Percentiles rank a stretch among this genome's conserved stretches.
Conservation (phyloP, 2,888 invertebrate species). For the Apamea epomidion region DNA sequence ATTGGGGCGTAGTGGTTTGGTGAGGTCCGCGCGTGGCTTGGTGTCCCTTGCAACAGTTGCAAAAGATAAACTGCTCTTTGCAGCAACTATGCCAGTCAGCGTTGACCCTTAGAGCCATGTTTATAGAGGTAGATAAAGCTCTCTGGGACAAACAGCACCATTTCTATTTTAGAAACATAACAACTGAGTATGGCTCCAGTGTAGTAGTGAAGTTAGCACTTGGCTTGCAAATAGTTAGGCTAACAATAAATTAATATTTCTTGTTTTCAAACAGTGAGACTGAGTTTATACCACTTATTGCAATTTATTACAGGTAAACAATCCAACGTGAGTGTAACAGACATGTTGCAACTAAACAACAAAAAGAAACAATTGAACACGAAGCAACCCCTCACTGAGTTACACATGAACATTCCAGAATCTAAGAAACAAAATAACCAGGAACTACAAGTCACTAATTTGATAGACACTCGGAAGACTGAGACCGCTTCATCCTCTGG, state of each 20-base stretch:
- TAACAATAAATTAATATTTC: background rate
- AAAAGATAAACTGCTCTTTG: no score
- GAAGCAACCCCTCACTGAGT: constrained; percentile 80
- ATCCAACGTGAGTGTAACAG: constrained; percentile 82
- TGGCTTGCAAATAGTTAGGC: background rate
- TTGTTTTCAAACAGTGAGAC: background rate
- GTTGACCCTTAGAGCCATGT: no score
- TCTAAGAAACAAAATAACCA: constrained; percentile 64
- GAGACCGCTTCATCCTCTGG: constrained; percentile 81
- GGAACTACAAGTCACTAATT: constrained; percentile 72
- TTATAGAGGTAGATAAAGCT: background rate
- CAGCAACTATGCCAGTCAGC: no score
- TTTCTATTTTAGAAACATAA: background rate
- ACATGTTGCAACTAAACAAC: constrained; percentile 79
- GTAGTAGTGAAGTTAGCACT: background rate
- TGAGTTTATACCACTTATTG: background rate
- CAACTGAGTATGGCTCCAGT: background rate
- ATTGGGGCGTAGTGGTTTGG: no score
- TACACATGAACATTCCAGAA: constrained; percentile 78
- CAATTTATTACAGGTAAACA: constrained; percentile 76
- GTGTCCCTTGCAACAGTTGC: no score
- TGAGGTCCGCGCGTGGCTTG: no score
- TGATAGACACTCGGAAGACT: constrained; percentile 78
- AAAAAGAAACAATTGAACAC: constrained; percentile 71
- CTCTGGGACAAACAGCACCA: no score